Evolutionary conservation across 2,113 vertebrate genomes (phyloP).

Genomic region (Entelurus aequoreus): DNA sequence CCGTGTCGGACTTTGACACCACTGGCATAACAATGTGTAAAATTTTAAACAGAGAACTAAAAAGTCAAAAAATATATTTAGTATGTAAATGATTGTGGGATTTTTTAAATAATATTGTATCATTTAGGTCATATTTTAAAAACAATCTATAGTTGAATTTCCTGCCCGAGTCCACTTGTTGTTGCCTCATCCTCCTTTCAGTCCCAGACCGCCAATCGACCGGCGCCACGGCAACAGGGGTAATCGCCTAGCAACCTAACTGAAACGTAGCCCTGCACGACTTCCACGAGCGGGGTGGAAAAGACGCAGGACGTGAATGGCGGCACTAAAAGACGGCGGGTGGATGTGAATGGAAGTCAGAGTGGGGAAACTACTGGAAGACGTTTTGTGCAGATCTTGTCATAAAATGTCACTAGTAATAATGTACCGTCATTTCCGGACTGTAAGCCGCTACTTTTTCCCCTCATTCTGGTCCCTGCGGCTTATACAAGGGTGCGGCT

Average conservation of each 20-base stretch:
- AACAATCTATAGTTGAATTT: slow-evolving; percentile 1
- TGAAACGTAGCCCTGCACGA: slow-evolving; percentile 65
- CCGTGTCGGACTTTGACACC: too few relatives aligned
- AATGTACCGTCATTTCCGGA: too few relatives aligned
- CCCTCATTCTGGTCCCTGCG: too few relatives aligned
- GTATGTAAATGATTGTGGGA: neutral
- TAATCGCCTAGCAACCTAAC: slow-evolving; percentile 78
- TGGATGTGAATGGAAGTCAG: slow-evolving; percentile 48
- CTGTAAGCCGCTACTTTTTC: too few relatives aligned
- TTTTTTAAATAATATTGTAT: neutral
- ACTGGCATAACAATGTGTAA: too few relatives aligned
- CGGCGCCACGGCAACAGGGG: slow-evolving; percentile 70
- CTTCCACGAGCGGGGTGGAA: slow-evolving; percentile 16
- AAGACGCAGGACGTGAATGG: slow-evolving; percentile 15
- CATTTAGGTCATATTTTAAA: neutral
- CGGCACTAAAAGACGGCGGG: slow-evolving; percentile 33
- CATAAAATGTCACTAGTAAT: too few relatives aligned
- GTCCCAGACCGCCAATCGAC: slow-evolving; percentile 71
- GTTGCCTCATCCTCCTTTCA: slow-evolving; percentile 11
- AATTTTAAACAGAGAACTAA: too few relatives aligned
- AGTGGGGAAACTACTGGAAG: slow-evolving; percentile 10
- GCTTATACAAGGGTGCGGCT: too few relatives aligned
- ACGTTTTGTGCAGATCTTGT: slow-evolving; percentile 12
- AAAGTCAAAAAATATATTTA: neutral
- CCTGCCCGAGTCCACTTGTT: neutral